Evolutionary conservation across 2,888 invertebrate genomes (phyloP).

Genomic region (Dolichomitus sp.): DNA sequence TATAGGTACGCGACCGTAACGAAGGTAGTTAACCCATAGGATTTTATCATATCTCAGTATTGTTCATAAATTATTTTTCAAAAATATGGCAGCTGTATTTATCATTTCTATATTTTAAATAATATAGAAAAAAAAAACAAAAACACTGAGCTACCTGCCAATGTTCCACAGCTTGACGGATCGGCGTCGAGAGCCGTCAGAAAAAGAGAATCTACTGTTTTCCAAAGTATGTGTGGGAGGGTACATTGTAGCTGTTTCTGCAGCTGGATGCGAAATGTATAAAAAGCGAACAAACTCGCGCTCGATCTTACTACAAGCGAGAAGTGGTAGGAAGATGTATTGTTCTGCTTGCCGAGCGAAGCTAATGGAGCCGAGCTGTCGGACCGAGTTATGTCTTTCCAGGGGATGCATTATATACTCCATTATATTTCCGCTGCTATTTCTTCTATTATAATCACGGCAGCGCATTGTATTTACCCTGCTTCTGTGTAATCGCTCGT

Average conservation of each 20-base stretch:
- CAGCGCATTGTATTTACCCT: constrained; percentile 38
- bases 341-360: constrained; percentile 77
- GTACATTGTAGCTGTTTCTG: constrained; percentile 24
- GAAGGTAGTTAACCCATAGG: constrained; percentile 56
- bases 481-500: neutral
- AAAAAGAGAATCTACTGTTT: constrained; percentile 41
- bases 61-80: neutral
- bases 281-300: constrained; percentile 55
- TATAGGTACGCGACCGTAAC: constrained; percentile 56
- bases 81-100: neutral
- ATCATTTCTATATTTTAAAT: constrained; percentile 71
- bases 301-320: constrained; percentile 23
- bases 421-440: constrained; percentile 54
- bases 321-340: constrained; percentile 76
- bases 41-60: constrained; percentile 13
- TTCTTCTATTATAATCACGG: constrained; percentile 71
- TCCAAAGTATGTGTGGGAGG: constrained; percentile 15
- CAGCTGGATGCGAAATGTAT: constrained; percentile 57
- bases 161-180: constrained; percentile 76
- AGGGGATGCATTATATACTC: constrained; percentile 73
- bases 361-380: constrained; percentile 81
- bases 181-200: constrained; percentile 66
- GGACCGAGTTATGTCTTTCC: constrained; percentile 78
- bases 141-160: constrained; percentile 72
- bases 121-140: constrained; percentile 73